phyloP scores from a whole-genome alignment of 2,113 vertebrate genomes.

The Oryzias curvinotus region DNA sequence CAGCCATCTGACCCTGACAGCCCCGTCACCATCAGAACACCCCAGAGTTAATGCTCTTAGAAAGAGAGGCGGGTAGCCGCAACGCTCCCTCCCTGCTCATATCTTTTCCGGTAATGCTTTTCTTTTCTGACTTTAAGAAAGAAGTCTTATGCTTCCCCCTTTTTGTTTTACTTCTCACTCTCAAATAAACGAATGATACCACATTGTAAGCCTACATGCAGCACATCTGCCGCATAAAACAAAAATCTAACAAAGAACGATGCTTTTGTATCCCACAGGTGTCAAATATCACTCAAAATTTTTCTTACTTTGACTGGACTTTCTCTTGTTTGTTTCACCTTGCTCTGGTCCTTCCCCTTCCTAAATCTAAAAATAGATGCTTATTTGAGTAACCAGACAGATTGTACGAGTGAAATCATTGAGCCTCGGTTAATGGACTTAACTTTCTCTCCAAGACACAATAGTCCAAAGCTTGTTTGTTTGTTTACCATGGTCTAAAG shows the following conservation, averaged over 20 bases:
- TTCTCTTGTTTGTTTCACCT: slow-evolving; percentile 40
- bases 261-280: slow-evolving; percentile 5
- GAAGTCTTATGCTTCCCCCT: background rate
- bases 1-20: slow-evolving; percentile 75
- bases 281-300: background rate
- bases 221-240: background rate
- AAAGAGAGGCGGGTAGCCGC: slow-evolving; percentile 42
- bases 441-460: slow-evolving; percentile 36
- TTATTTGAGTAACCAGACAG: slow-evolving; percentile 49
- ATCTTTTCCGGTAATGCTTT: slow-evolving; percentile 37
- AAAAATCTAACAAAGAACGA: background rate
- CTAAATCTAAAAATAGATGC: slow-evolving; percentile 60
- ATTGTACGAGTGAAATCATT: slow-evolving; percentile 44
- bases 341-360: slow-evolving; percentile 1
- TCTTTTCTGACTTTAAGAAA: slow-evolving; percentile 26
- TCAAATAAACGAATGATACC: slow-evolving; percentile 1
- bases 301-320: slow-evolving; percentile 29
- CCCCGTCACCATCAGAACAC: slow-evolving; percentile 74
- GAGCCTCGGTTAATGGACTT: slow-evolving; percentile 44
- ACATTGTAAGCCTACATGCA: background rate
- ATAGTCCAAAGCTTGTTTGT: slow-evolving; percentile 9
- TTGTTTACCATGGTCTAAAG: background rate
- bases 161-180: background rate
- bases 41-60: slow-evolving; percentile 74
- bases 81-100: slow-evolving; percentile 10